Base-by-base conservation (phyloP, 2,888 invertebrate species). In the Euproctis similis region DNA sequence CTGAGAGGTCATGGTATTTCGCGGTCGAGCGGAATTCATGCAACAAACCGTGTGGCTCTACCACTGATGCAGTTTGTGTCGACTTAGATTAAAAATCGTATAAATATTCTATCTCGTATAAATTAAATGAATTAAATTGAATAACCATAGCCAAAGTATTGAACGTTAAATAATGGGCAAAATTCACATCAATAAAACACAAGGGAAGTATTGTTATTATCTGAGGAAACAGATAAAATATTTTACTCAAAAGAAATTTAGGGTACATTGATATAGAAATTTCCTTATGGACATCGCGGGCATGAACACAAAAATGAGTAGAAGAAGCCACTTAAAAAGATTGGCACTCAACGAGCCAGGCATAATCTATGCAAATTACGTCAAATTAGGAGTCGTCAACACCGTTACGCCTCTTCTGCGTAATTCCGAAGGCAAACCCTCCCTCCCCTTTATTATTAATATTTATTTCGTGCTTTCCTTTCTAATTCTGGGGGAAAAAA, bases 341-440 rank as follows among this genome's bases (percentile, higher is more conserved):
- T 82, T 84, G 82, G 75, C 82, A 84, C 82, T 84, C 82, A 84
- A 67, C 82, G 81, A 74, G 64, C 76, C 71, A n/a, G 78, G 80
- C 72, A 81, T 84, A 84, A 84, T 84, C 82, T 80, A 84, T 82
- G 82, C 71, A 82, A 84, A 84, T 84, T 77, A 81, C 77, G 71
- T 74, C 77, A 82, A 82, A 84, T 84, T 84, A 84, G 80, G 76
- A 77, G 67, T 78, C 76, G 80, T 80, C 82, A 81, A 80, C 82
- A 80, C n/a, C 80, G 63, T 64, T 64, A 60, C 62, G 62, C 65
- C 74, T 69, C 62, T 64, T 62, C 67, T 48, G 51, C 61, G 74
- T 77, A 80, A 82, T 78, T 80, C 70, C 62, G 68, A 65, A 73
- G 69, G 80, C 76, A 80, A 80, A 78, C 82, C 80, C 80, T 77